A percentile compares a stretch with the other conserved stretches of the same genome.
These are phyloP conservation scores for Apotomis betuletana DNA, from an alignment of 2,888 invertebrate genomes.

Conservation along the genomic window DNA sequence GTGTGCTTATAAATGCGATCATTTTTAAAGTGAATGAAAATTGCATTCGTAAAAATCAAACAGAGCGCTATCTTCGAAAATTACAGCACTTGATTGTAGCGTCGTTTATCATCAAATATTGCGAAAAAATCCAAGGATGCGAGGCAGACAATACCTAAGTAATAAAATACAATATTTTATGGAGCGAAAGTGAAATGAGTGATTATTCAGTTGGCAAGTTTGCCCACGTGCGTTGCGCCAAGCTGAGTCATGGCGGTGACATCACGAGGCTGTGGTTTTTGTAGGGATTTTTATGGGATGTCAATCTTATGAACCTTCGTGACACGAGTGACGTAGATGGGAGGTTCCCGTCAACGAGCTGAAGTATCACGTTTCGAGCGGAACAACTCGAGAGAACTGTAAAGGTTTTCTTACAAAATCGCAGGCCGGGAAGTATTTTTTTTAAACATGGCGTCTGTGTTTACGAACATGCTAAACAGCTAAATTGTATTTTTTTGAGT, in stretches of 20 bases:
- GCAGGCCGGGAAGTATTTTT: too few species aligned
- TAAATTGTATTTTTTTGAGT: too few species aligned
- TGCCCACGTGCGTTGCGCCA: slow-evolving; percentile 11
- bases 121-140: neutral
- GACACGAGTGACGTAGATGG: neutral
- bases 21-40: too few species aligned
- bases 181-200: slow-evolving; percentile 50
- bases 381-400: too few species aligned
- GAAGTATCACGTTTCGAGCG: too few species aligned
- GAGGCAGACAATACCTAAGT: slow-evolving; percentile 34
- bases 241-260: slow-evolving; percentile 18
- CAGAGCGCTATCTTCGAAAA: neutral
- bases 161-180: slow-evolving; percentile 43
- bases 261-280: slow-evolving; percentile 17
- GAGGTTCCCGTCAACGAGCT: neutral
- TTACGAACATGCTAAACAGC: too few species aligned
- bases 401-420: too few species aligned
- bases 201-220: slow-evolving; percentile 44
- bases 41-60: too few species aligned
- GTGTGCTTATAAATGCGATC: too few species aligned
- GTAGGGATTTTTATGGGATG: slow-evolving; percentile 9
- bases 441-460: too few species aligned
- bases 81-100: neutral
- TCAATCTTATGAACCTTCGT: neutral
- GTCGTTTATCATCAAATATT: slow-evolving; percentile 11